These are phyloP conservation scores for Falco naumanni DNA, from an alignment of 2,797 vertebrate species.

Conservation along the genomic window DNA sequence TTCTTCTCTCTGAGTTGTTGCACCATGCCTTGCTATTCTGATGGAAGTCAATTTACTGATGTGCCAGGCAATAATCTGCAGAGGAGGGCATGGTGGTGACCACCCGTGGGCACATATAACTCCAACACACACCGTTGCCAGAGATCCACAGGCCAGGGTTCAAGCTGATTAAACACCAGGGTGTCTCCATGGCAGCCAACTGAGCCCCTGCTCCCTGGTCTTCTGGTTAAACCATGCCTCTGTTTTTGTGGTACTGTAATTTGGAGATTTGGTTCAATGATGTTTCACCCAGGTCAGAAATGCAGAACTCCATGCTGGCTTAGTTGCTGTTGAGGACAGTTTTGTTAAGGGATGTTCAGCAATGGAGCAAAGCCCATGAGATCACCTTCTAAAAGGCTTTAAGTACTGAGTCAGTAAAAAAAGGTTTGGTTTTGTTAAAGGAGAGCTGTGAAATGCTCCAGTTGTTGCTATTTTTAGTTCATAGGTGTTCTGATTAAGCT, in stretches of 20 bases:
- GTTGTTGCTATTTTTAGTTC: neutral
- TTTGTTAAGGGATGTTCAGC: neutral
- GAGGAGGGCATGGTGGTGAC: neutral
- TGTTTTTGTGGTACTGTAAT: fast-evolving
- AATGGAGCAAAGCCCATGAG: neutral
- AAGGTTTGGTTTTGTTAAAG: neutral
- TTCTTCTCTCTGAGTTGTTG: neutral
- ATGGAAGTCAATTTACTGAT: neutral
- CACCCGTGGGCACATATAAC: fast-evolving
- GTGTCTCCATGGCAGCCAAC: no score
- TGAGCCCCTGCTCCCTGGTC: neutral
- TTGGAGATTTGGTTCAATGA: neutral
- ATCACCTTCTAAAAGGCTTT: neutral
- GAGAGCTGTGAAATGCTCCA: neutral
- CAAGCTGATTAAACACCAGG: fast-evolving
- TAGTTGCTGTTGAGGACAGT: neutral
- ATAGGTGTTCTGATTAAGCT: neutral
- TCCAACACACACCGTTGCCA: neutral
- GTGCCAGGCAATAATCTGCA: neutral
- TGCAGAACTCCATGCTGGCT: fast-evolving
- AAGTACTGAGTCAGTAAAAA: neutral
- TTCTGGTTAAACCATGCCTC: neutral
- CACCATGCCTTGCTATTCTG: neutral
- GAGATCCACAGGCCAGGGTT: neutral
- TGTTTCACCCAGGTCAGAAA: neutral